phyloP scores from a whole-genome alignment of 1,140 invertebrate genomes.

The Cardiocondyla obscurior region DNA sequence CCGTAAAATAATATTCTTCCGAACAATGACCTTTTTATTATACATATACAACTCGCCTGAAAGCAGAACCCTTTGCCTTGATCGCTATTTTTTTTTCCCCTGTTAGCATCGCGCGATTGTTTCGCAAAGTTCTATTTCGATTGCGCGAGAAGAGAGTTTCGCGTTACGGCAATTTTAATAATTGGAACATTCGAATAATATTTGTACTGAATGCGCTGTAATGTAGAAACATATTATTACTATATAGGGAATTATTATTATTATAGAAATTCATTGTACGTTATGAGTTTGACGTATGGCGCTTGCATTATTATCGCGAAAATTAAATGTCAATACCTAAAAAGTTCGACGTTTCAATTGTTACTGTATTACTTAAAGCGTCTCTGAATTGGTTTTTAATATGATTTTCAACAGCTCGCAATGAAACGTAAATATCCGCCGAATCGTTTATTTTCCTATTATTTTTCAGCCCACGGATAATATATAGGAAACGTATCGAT shows the following conservation, averaged over 20 bases:
- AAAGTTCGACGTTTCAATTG: background rate
- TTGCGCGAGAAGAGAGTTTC: background rate
- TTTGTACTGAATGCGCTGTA: background rate
- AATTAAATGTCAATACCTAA: conserved; percentile 3
- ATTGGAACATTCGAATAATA: background rate
- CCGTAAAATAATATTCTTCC: background rate
- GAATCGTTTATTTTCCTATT: background rate
- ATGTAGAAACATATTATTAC: too few species aligned
- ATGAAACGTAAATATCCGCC: background rate
- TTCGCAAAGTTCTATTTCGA: background rate
- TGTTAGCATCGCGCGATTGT: too few species aligned
- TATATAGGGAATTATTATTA: background rate
- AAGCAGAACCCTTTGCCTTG: background rate
- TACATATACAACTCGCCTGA: background rate
- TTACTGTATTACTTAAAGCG: background rate
- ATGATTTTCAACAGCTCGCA: background rate
- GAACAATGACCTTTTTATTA: background rate
- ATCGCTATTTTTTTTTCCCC: background rate
- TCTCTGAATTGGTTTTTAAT: background rate
- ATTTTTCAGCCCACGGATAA: background rate
- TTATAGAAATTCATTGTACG: background rate
- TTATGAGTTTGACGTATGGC: background rate
- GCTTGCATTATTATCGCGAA: background rate
- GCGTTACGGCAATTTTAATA: conserved; percentile 1
- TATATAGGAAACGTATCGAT: background rate